Percentiles rank a stretch among this genome's conserved stretches.
Conservation (phyloP, 2,888 invertebrate genomes). For the Drosophila recens region DNA sequence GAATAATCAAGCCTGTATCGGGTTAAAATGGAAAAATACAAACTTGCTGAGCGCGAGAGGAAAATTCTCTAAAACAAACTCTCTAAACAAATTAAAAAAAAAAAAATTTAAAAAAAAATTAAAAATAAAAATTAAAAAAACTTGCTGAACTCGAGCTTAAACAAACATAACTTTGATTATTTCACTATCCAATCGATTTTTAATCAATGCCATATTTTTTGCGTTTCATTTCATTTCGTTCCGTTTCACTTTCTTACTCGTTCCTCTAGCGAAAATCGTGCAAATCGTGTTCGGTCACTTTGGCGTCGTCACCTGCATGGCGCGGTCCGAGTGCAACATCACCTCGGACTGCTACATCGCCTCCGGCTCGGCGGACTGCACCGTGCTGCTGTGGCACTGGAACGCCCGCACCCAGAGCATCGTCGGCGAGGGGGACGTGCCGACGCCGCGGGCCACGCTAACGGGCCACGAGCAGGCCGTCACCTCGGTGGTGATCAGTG, state of each 20-base stretch:
- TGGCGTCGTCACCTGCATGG: slow-evolving; percentile 98
- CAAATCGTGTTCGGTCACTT: slow-evolving; percentile 99
- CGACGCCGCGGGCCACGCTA: slow-evolving; percentile 97
- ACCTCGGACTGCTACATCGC: slow-evolving; percentile 99
- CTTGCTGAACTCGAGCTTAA: neutral
- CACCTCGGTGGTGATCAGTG: slow-evolving; percentile 97
- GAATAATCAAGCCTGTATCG: too few relatives aligned
- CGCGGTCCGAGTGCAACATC: slow-evolving; percentile 98
- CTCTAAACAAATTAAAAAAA: too few relatives aligned
- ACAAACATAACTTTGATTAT: neutral
- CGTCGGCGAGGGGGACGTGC: slow-evolving; percentile 97
- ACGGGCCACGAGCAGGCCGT: slow-evolving; percentile 99
- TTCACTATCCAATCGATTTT: neutral
- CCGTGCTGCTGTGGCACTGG: slow-evolving; percentile 99
- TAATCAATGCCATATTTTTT: neutral
- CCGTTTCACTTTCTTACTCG: too few relatives aligned
- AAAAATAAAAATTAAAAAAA: too few relatives aligned
- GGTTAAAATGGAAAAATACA: too few relatives aligned
- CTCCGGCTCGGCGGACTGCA: slow-evolving; percentile 99
- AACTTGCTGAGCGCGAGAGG: too few relatives aligned
- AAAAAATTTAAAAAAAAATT: too few relatives aligned
- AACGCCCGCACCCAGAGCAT: slow-evolving; percentile 98
- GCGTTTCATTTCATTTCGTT: neutral
- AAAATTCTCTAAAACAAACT: too few relatives aligned
- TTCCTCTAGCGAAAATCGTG: slow-evolving; percentile 93